Percentiles rank a stretch among this genome's conserved stretches.
Evolutionary conservation across 64 coral and sea anemone species (phyloP).

Genomic region (Platygyra sinensis): DNA sequence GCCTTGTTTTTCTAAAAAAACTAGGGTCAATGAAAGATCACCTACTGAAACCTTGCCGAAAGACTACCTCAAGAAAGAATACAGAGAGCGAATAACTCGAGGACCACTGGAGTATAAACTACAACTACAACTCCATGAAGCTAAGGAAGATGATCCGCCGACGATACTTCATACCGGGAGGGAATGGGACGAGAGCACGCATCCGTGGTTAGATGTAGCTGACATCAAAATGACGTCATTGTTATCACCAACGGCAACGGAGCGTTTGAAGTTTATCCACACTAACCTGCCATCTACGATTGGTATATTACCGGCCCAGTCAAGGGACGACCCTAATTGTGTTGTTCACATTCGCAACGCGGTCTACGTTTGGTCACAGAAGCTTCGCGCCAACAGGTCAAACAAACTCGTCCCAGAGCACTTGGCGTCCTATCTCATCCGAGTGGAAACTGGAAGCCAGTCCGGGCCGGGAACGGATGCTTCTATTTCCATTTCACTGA

Average conservation of each 20-base stretch:
- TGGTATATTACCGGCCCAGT: constrained; percentile 28
- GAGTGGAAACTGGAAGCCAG: constrained; percentile 57
- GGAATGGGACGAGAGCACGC: constrained; percentile 54
- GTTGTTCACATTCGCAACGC: constrained; percentile 33
- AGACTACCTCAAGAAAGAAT: constrained; percentile 83
- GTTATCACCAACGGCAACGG: constrained; percentile 40
- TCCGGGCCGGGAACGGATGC: constrained; percentile 61
- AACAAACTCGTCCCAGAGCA: constrained; percentile 25
- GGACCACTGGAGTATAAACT: constrained; percentile 69
- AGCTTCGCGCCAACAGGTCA: constrained; percentile 18
- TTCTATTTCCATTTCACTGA: constrained; percentile 55
- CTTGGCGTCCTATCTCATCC: constrained; percentile 50
- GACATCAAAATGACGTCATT: constrained; percentile 68
- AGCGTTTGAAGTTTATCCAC: constrained; percentile 32
- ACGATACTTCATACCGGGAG: constrained; percentile 20
- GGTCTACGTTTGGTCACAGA: constrained; percentile 26
- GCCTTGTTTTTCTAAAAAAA: background rate
- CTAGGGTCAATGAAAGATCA: constrained; percentile 40
- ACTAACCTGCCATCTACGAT: background rate
- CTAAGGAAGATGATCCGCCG: constrained; percentile 18
- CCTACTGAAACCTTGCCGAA: constrained; percentile 52
- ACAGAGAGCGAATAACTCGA: constrained; percentile 33
- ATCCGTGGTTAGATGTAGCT: constrained; percentile 74
- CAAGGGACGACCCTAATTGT: constrained; percentile 55
- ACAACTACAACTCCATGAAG: constrained; percentile 54